Conservation (phyloP, 2,113 vertebrate genomes). For the Aramus guarauna region DNA sequence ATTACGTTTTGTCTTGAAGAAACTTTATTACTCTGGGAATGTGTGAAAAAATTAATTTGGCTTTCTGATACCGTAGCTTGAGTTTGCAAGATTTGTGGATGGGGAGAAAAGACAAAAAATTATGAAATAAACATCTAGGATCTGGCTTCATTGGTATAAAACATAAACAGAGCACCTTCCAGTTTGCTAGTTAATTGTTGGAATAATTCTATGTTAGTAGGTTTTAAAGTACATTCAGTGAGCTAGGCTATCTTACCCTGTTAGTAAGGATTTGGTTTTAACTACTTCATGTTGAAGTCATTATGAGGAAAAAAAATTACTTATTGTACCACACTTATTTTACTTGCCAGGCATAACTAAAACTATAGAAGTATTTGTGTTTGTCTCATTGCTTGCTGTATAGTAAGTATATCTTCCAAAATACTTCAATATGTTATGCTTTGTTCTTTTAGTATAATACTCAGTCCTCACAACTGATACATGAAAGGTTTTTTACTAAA, state of each 20-base stretch:
- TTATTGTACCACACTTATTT: neutral
- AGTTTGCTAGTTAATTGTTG: neutral
- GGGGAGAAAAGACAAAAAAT: neutral
- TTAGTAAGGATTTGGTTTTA: neutral
- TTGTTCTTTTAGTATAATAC: neutral
- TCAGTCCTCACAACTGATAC: neutral
- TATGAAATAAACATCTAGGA: neutral
- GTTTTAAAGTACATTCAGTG: neutral
- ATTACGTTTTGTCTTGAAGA: neutral
- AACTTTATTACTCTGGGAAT: neutral
- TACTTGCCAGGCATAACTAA: neutral
- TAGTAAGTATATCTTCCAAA: neutral
- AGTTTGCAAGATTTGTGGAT: neutral
- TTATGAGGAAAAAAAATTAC: neutral
- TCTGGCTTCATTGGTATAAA: neutral
- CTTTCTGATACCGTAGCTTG: neutral
- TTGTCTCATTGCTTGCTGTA: neutral
- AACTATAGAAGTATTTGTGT: neutral
- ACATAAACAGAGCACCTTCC: neutral
- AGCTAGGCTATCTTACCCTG: neutral
- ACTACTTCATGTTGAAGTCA: neutral
- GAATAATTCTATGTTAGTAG: neutral
- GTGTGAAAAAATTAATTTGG: neutral
- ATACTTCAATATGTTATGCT: neutral
- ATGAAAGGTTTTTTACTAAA: neutral